These are phyloP conservation scores for Lophura swinhoii DNA, from an alignment of 2,797 vertebrate species.

Conservation along the genomic window DNA sequence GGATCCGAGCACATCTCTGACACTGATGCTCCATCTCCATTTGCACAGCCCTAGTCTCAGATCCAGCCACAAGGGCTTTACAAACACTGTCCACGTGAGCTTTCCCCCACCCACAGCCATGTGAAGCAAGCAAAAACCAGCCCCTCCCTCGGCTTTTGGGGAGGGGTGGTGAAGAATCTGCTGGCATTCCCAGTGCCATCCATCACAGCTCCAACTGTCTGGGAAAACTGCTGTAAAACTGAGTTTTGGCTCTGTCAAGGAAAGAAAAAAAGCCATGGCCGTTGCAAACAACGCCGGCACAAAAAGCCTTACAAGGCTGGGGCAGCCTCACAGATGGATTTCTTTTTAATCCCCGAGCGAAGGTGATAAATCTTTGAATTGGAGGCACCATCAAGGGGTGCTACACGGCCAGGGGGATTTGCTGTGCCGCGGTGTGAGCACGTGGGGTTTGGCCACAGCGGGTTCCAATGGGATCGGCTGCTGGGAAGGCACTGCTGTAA, in stretches of 20 bases:
- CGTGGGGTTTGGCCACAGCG: accelerated
- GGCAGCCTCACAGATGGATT: constrained; percentile 53
- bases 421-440: accelerated
- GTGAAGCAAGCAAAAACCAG: background rate
- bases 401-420: background rate
- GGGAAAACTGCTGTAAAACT: constrained; percentile 31
- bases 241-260: background rate
- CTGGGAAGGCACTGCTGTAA: background rate
- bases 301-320: constrained; percentile 71
- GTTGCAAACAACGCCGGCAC: constrained; percentile 28
- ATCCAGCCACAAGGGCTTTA: background rate
- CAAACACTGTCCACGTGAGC: accelerated
- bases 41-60: background rate
- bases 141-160: background rate
- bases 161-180: background rate
- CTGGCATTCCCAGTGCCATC: constrained; percentile 18
- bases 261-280: background rate
- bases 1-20: background rate
- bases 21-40: background rate
- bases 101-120: background rate
- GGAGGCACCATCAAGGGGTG: constrained; percentile 4
- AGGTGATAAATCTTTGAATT: constrained; percentile 61
- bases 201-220: constrained; percentile 28
- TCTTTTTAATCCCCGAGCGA: constrained; percentile 65
- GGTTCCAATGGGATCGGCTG: background rate